These are phyloP conservation scores for Hemitrygon akajei DNA, from an alignment of 2,797 vertebrate species.

Conservation along the genomic window DNA sequence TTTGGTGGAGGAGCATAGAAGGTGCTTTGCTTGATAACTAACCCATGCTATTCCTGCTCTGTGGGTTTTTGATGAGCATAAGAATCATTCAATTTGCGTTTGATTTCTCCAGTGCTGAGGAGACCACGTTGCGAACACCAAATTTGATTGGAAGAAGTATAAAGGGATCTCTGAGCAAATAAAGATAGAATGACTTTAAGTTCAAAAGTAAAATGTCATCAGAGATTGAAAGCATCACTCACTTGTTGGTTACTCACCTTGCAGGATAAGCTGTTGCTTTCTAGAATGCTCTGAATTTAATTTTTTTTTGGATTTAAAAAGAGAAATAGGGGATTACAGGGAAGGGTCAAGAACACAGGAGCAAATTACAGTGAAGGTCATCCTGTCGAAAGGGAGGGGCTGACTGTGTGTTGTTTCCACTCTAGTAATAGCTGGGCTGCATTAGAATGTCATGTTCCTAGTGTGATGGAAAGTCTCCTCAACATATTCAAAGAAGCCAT, in stretches of 20 bases:
- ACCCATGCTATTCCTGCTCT: background rate
- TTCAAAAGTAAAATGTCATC: background rate
- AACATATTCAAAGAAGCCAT: background rate
- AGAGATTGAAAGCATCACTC: background rate
- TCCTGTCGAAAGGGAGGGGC: background rate
- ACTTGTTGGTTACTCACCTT: background rate
- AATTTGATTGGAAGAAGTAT: too few species aligned
- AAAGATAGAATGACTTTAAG: too few species aligned
- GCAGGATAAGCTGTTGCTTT: background rate
- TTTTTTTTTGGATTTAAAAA: background rate
- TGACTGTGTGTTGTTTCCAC: background rate
- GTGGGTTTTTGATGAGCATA: too few species aligned
- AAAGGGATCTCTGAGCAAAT: background rate
- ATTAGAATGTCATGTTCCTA: background rate
- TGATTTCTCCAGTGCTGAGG: too few species aligned
- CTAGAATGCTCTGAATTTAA: background rate
- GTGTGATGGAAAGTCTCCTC: background rate
- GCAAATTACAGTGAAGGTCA: background rate
- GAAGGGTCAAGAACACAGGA: background rate
- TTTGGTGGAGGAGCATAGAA: background rate
- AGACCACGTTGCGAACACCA: too few species aligned
- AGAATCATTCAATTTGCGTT: too few species aligned
- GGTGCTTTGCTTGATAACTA: background rate
- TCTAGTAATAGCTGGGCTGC: background rate
- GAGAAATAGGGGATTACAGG: background rate